phyloP scores from a whole-genome alignment of 2,888 invertebrate species.

The Dyspetes luteomarginatus region DNA sequence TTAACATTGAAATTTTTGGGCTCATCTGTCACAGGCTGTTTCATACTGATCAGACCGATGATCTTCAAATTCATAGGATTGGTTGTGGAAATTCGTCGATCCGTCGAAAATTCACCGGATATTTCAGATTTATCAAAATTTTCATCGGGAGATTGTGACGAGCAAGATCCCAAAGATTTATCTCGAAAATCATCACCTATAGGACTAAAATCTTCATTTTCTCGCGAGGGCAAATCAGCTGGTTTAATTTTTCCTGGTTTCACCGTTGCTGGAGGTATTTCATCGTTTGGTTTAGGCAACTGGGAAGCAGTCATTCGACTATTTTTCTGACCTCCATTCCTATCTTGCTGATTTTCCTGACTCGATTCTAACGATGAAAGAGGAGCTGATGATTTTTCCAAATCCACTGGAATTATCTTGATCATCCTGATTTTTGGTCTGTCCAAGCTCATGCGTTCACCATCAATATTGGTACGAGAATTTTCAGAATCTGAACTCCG shows the following conservation, averaged over 20 bases:
- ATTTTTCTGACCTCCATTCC: neutral
- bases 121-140: neutral
- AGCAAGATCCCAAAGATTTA: neutral
- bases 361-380: neutral
- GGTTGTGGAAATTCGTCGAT: slow-evolving; percentile 2
- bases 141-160: neutral
- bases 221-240: slow-evolving; percentile 26
- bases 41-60: slow-evolving; percentile 49
- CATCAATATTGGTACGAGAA: neutral
- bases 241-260: slow-evolving; percentile 53
- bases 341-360: neutral
- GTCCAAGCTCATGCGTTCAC: neutral
- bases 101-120: neutral
- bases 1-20: neutral
- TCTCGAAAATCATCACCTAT: neutral
- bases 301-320: slow-evolving; percentile 50
- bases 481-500: neutral
- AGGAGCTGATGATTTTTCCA: neutral
- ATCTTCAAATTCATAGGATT: slow-evolving; percentile 50
- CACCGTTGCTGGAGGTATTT: neutral
- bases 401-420: slow-evolving; percentile 57
- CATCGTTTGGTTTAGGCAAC: slow-evolving; percentile 46
- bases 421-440: slow-evolving; percentile 52
- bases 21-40: slow-evolving; percentile 16
- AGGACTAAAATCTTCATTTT: neutral